Base-by-base conservation (phyloP, 2,797 vertebrate genomes). In the Scolopax rusticola region DNA sequence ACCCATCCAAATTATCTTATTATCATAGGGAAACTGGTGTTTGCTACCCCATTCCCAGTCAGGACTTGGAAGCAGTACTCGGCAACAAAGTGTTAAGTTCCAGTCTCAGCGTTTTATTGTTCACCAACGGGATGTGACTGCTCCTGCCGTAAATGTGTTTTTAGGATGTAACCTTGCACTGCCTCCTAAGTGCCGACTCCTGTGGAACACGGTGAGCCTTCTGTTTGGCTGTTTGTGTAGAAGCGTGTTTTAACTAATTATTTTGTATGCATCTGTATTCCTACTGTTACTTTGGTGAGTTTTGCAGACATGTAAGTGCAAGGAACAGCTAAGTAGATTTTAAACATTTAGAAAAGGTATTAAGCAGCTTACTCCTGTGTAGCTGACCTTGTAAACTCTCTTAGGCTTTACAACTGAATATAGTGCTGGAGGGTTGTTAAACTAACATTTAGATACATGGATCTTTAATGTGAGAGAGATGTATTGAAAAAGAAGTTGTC, bases 121-220 rank as follows among this genome's bases (percentile, higher is more conserved):
- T 95, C 60, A 0, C 87, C 83, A 95, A 48, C 59, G 87, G 95
- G 89, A 60, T 92, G 73, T 87, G 88, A 67, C 70, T 64, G 80
- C 89, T 90, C 69, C 92, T 92, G 93, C 95, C 60, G 83, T 75
- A 69, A 45, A 23, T 71, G 75, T 77, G 82, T 78, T 94, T 74
- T 94, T 87, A 70, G 70, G 18, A 7, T 19, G 43, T 90, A 96
- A 97, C 91, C 91, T 96, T 97, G 91, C 91, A 30, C 94, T 94
- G 87, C 59, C 80, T 76, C 92, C 77, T 79, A 24, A 78, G 71
- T 64, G 51, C 88, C 14, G 89, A 48, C 83, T 89, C 70, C 90
- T 85, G 80, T 93, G 91, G 87, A 95, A 80, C 41, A 85, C 97
- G 96, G 96, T 97, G 92, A 95, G 94, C 3, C 20, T 30, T 11